Base-by-base conservation (phyloP, 2,113 vertebrate species). In the Lanius ludovicianus region DNA sequence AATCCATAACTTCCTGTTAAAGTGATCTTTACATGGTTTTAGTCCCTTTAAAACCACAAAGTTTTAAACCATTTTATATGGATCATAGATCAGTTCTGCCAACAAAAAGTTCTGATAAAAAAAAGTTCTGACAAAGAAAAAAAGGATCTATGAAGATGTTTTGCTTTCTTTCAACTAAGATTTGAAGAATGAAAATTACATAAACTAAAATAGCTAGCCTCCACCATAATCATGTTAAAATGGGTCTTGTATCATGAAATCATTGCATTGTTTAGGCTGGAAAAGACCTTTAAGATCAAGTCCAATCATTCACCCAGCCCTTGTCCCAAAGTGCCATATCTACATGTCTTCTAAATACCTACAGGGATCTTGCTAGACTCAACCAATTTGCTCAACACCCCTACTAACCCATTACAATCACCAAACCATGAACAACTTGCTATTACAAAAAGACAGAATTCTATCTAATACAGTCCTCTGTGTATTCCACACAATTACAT, bases 1-100 rank as follows among this genome's bases (percentile, higher is more conserved):
- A 62, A 73, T 8, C 16, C 7, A 2, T 41, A 49, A 25, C 11
- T 37, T 88, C n/a, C 49, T 50, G 11, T 46, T 52, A 53, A 70
- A 65, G 25, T 31, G 10, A 50, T 25, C 22, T 86, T 92, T 12
- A 46, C 16, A 10, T 69, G 4, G 20, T 31, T 70, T 79, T 25
- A 83, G 42, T 11, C 17, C 22, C 27, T 68, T 73, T 33, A 73
- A 81, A 90, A 68, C 9, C 15, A 56, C 5, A 13, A 7, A 37
- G 22, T 15, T 82, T 63, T 63, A 52, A 71, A 47, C 7, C 3
- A 44, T 53, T 86, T 68, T 37, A 47, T 22, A 59, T 7, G 2
- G 11, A 50, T 22, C 16, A 60, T 0, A 41, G 33, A 44, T 2
- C 1, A 74, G 10, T 1, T 37, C 37, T 37, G 37, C 7, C 37